A percentile compares a stretch with the other conserved stretches of the same genome.
Evolutionary conservation across 2,797 vertebrate species (phyloP).

Genomic region (Tadarida brasiliensis): DNA sequence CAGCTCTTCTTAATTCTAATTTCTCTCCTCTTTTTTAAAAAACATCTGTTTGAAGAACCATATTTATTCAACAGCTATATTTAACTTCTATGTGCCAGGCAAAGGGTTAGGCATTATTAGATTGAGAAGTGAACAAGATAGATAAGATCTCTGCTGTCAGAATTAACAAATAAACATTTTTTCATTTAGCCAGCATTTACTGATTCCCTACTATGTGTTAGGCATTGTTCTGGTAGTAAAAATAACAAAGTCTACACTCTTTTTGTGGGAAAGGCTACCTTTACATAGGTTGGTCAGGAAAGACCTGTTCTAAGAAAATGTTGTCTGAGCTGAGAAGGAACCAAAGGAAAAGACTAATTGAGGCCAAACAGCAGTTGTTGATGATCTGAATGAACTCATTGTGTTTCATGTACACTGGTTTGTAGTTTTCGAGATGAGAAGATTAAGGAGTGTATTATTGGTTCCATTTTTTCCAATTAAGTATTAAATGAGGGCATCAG

Average conservation of each 20-base stretch:
- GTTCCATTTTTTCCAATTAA: constrained; percentile 42
- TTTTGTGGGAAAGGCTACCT: background rate
- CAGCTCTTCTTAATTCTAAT: constrained; percentile 20
- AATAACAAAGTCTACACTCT: background rate
- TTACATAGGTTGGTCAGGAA: background rate
- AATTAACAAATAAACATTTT: constrained; percentile 46
- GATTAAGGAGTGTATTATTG: constrained; percentile 1
- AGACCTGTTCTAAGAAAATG: background rate
- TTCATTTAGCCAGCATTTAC: background rate
- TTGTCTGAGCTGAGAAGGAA: background rate
- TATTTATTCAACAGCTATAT: constrained; percentile 26
- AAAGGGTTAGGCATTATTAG: constrained; percentile 28
- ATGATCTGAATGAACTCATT: background rate
- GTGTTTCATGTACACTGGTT: background rate
- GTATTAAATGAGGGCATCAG: background rate
- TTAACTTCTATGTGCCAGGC: background rate
- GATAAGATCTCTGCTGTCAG: background rate
- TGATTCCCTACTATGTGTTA: background rate
- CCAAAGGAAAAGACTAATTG: background rate
- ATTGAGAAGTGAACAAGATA: constrained; percentile 47
- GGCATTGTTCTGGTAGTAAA: background rate
- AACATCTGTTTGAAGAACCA: background rate
- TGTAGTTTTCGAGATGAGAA: constrained; percentile 14
- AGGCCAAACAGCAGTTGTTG: background rate
- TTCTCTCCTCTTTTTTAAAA: constrained; percentile 38